Base-by-base conservation (phyloP, 2,797 vertebrate species). In the Malacoctenus gilli region DNA sequence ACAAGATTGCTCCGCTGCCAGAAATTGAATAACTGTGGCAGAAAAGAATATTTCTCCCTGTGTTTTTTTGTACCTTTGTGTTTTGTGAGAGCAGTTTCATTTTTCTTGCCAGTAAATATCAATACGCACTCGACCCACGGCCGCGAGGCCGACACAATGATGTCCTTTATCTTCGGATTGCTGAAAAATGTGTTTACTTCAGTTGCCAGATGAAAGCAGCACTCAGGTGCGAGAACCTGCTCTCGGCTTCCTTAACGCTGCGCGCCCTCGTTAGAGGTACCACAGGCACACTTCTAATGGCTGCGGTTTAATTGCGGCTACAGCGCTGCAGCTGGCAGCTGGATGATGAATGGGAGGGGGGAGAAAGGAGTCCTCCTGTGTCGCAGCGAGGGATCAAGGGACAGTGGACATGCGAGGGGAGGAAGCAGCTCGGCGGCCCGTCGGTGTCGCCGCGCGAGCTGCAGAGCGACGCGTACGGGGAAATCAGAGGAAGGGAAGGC, bases 291-390 rank as follows among this genome's bases (percentile, higher is more conserved):
- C 19, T 30, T 68, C 68, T 64, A 62, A 75, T 50, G 75, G 50
- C 43, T 70, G 75, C 41, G 21, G 53, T 72, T 78, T 74, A 83
- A 75, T 73, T 75, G 83, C 38, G 39, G 73, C 64, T 42, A 16
- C 53, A 53, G 69, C 28, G 67, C 64, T 60, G 70, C 54, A 50
- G 54, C 68, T 70, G 64, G 32, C 64, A 72, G 63, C 10, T n/a
- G 28, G 61, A 74, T 83, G 80, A 83, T 80, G 59, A 58, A 80
- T 82, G 78, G 72, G 63, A 80, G 78, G 72, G 63, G 16, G 22
- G 43, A 52, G 46, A 46, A 71, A 54, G 4, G 57, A 72, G 67
- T 58, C 16, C 61, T 75, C 55, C 57, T 55, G 19, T 66, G 57
- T 63, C 36, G 38, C 73, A 52, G 44, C 6, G 31, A 71, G 68